These are phyloP conservation scores for Callipepla squamata DNA, from an alignment of 2,113 vertebrate species.

Conservation along the genomic window DNA sequence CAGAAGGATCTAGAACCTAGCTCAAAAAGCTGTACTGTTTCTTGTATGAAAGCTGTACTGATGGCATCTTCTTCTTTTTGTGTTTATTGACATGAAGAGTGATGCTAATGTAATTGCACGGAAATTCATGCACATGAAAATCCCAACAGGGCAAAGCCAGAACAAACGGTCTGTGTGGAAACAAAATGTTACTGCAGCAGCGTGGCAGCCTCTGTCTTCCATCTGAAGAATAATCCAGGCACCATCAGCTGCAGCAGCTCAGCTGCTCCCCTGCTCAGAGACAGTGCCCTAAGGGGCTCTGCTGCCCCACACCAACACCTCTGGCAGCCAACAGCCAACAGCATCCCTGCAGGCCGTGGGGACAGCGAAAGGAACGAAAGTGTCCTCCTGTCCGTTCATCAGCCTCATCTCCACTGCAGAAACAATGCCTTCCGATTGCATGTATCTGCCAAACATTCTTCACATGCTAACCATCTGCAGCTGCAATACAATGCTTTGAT, in stretches of 20 bases:
- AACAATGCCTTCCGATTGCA: constrained; percentile 38
- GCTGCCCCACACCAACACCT: neutral
- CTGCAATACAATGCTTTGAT: constrained; percentile 69
- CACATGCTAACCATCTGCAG: constrained; percentile 65
- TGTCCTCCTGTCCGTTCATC: constrained; percentile 42
- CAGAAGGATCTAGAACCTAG: neutral
- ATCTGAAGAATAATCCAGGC: neutral
- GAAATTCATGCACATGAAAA: constrained; percentile 35
- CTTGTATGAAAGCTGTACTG: neutral
- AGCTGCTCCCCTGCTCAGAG: neutral
- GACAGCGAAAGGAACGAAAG: neutral
- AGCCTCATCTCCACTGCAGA: neutral
- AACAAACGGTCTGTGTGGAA: constrained; percentile 38
- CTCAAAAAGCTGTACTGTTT: neutral
- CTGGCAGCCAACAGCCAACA: neutral
- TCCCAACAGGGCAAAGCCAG: constrained; percentile 23
- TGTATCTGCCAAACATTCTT: constrained; percentile 50
- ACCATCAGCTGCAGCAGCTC: neutral
- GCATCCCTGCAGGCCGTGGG: rapidly evolving
- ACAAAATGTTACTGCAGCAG: neutral
- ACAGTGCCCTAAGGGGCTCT: neutral
- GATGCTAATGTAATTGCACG: constrained; percentile 55
- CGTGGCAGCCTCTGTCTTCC: neutral
- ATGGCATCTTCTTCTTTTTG: neutral
- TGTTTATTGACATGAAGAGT: constrained; percentile 43